These are phyloP conservation scores for Athalia cordata DNA, from an alignment of 2,888 invertebrate genomes.

Conservation along the genomic window DNA sequence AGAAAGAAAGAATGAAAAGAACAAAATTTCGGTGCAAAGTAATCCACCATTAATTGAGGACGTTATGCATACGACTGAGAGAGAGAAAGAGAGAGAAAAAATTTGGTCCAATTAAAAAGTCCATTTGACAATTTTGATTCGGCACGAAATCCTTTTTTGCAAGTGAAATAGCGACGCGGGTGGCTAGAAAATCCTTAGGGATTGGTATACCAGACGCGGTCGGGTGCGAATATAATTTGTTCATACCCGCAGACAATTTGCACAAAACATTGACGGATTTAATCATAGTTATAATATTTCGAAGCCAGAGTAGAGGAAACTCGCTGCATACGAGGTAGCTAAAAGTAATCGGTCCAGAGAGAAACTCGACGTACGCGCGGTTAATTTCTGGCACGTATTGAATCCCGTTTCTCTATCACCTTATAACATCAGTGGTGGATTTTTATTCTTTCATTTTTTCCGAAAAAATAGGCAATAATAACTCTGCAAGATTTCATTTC, in stretches of 20 bases:
- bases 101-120: not conserved
- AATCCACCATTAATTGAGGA: not conserved
- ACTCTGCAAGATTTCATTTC: conserved; percentile 3
- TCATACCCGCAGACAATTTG: conserved; percentile 18
- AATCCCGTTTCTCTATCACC: too few species aligned
- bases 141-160: not conserved
- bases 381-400: not conserved
- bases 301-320: conserved; percentile 6
- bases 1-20: too few species aligned
- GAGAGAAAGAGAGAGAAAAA: too few species aligned
- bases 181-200: not conserved
- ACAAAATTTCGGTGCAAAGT: not conserved
- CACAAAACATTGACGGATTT: conserved; percentile 27
- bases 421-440: too few species aligned
- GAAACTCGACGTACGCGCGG: not conserved
- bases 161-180: too few species aligned
- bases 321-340: too few species aligned
- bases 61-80: not conserved
- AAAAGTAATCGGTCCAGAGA: not conserved
- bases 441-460: not conserved
- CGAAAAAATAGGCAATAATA: conserved; percentile 1
- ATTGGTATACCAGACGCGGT: not conserved
- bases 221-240: not conserved
- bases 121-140: not conserved
- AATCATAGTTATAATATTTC: conserved; percentile 22